Evolutionary conservation across 2,113 vertebrate genomes (phyloP), one percentile per base, ranked within the genome.

Genomic region (Ophthalmolycus amberensis): DNA sequence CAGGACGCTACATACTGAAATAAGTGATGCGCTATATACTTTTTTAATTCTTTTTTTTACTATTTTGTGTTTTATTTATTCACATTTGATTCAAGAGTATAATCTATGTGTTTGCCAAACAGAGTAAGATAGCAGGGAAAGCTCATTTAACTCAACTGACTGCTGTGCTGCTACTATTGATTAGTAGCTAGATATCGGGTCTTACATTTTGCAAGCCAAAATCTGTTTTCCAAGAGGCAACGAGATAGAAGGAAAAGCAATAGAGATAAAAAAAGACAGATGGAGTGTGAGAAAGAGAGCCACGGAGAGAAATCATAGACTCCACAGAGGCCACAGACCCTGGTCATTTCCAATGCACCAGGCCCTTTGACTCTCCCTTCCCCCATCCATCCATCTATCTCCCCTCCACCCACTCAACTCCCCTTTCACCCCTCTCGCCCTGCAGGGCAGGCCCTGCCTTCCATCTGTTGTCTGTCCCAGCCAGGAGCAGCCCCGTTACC

Each of bases 401-500:
- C 65, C 83, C 85, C 83, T 90, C 87, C 90, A 85, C 91, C 93
- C 92, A 90, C 93, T 93, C 94, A 85, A 82, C 86, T 84, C 84
- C 82, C 90, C 88, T 89, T 86, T 91, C 91, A 89, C 93, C 90
- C 91, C 90, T 87, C 93, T 92, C 64, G 67, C 91, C 92, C 95
- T 90, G 88, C 88, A 91, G 94, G 94, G 91, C 83, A 68, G 85
- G 87, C 94, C 93, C 94, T 93, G 94, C 94, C 93, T 94, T 94
- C 95, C 95, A 95, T 95, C 96, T 96, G 96, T 95, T 92, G 87
- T 89, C 93, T 94, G 80, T 90, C 89, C 85, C 82, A 86, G 92
- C 86, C 66, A 90, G 92, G 64, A 90, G 85, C 80, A 77, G 75
- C 88, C 83, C 91, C 58, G 18, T 84, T 88, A 90, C 93, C 89